These are phyloP conservation scores for Platorchestia sp. DNA, from an alignment of 1,140 invertebrate species.

Conservation along the genomic window DNA sequence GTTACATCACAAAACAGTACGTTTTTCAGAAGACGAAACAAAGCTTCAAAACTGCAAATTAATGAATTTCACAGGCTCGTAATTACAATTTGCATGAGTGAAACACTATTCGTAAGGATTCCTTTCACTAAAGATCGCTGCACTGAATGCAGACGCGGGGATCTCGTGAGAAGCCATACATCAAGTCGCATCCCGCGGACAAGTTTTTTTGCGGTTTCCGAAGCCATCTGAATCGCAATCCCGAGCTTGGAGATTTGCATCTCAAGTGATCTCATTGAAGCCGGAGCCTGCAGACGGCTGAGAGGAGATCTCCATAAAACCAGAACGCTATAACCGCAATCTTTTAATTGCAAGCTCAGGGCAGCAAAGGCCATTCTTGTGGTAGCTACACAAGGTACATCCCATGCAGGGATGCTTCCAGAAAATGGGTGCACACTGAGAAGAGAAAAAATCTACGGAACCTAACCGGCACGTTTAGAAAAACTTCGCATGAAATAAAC, in stretches of 20 bases:
- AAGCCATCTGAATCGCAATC: not conserved
- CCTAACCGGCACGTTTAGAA: not conserved
- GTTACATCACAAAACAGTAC: no score
- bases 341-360: not conserved
- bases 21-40: no score
- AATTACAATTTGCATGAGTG: no score
- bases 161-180: not conserved
- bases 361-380: no score
- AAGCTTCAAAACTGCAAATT: no score
- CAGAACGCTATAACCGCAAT: not conserved
- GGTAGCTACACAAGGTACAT: no score
- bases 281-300: not conserved
- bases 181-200: not conserved
- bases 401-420: not conserved
- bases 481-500: not conserved
- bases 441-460: not conserved
- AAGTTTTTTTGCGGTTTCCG: not conserved
- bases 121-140: not conserved
- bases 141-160: not conserved
- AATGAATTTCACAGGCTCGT: no score
- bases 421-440: not conserved
- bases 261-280: not conserved
- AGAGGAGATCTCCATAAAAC: not conserved
- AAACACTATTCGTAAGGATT: no score
- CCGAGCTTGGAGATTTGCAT: not conserved